Percentiles rank a stretch among this genome's conserved stretches.
Conservation (phyloP, 2,888 invertebrate genomes). For the Agrypnus murinus region DNA sequence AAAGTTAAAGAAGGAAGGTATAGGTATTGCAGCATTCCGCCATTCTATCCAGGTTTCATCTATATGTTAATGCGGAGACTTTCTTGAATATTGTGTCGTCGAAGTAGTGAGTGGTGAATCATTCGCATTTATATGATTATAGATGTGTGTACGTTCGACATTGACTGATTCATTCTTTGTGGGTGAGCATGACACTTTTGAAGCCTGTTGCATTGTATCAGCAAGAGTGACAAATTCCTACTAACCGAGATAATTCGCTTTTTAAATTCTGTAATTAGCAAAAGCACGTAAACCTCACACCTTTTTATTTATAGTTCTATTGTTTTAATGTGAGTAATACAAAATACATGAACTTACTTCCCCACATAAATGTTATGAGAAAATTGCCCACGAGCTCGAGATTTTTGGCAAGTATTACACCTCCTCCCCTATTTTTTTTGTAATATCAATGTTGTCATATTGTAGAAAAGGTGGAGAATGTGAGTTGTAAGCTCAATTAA, state of each 20-base stretch:
- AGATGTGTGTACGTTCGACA: constrained; percentile 39
- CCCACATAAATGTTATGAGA: too few relatives aligned
- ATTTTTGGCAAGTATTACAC: too few relatives aligned
- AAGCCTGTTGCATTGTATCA: neutral
- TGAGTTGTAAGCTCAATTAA: too few relatives aligned
- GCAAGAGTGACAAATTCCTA: neutral
- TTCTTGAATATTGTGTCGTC: constrained; percentile 19
- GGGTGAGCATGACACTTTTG: constrained; percentile 21
- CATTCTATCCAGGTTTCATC: constrained; percentile 20
- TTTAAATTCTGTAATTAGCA: neutral
- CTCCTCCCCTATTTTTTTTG: too few relatives aligned
- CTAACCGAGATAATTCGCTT: constrained; percentile 1
- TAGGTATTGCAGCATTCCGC: constrained; percentile 20
- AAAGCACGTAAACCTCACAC: too few relatives aligned
- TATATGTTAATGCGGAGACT: constrained; percentile 36
- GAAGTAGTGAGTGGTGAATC: constrained; percentile 40
- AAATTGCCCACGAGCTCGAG: too few relatives aligned
- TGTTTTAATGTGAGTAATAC: too few relatives aligned
- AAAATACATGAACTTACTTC: too few relatives aligned
- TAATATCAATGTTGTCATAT: too few relatives aligned
- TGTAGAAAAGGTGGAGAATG: too few relatives aligned
- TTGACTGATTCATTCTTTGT: constrained; percentile 38
- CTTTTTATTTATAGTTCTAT: too few relatives aligned
- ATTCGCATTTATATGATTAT: constrained; percentile 24
- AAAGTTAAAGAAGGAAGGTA: too few relatives aligned